phyloP scores from a whole-genome alignment of 2,888 invertebrate species.

The Melieria picta region DNA sequence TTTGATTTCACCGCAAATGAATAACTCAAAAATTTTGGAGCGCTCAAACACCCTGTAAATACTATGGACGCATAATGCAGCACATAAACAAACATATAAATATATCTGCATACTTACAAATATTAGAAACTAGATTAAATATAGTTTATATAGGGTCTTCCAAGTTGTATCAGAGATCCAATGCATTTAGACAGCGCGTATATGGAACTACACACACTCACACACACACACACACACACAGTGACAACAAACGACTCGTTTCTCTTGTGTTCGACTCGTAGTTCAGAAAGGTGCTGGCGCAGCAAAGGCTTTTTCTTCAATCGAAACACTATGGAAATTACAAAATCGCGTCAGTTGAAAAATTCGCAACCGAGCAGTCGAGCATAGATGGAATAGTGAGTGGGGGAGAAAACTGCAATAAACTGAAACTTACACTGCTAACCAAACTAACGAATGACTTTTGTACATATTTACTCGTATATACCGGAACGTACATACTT shows the following conservation, averaged over 20 bases:
- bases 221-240: background rate
- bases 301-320: too few species aligned
- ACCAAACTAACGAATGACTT: conserved; percentile 22
- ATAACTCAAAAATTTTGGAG: too few species aligned
- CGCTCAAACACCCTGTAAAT: background rate
- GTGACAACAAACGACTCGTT: conserved; percentile 1
- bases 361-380: background rate
- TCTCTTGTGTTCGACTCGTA: conserved; percentile 3
- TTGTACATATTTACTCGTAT: conserved; percentile 9
- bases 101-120: background rate
- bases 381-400: background rate
- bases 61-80: background rate
- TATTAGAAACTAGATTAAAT: background rate
- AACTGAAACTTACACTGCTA: conserved; percentile 24
- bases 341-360: background rate
- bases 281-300: too few species aligned
- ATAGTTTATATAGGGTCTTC: conserved; percentile 28
- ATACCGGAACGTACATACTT: too few species aligned
- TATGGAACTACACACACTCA: too few species aligned
- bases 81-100: conserved; percentile 3
- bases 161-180: conserved; percentile 33
- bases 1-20: too few species aligned
- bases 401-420: conserved; percentile 8
- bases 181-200: conserved; percentile 17
- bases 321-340: background rate